These are phyloP conservation scores for Plectropomus leopardus DNA, from an alignment of 2,113 vertebrate species.

Conservation along the genomic window DNA sequence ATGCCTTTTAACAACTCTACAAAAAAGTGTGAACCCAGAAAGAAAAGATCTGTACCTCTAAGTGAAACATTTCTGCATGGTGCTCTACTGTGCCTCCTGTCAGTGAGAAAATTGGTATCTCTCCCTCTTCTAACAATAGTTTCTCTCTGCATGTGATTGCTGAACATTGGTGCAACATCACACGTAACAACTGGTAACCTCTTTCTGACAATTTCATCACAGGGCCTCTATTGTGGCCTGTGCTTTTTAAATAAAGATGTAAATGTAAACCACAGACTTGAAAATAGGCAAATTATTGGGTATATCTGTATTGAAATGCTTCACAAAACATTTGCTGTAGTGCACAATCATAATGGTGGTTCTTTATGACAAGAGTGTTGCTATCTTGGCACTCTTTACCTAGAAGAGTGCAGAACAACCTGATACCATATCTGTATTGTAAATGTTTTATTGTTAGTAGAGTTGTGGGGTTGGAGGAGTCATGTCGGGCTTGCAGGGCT, in stretches of 20 bases:
- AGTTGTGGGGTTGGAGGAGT: background rate
- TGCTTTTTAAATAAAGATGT: conserved; percentile 46
- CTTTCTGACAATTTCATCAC: conserved; percentile 58
- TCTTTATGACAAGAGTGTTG: conserved; percentile 1
- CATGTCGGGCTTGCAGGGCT: background rate
- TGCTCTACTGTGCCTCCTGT: conserved; percentile 15
- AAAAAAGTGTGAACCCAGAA: conserved; percentile 3
- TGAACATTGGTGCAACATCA: conserved; percentile 53
- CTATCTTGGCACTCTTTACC: background rate
- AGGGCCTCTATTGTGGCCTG: conserved; percentile 16
- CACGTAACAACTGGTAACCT: conserved; percentile 48
- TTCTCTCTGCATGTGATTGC: conserved; percentile 49
- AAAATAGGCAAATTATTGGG: conserved; percentile 36
- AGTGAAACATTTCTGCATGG: conserved; percentile 40
- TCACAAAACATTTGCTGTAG: conserved; percentile 32
- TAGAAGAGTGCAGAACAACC: background rate
- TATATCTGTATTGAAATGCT: conserved; percentile 10
- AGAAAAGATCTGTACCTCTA: conserved; percentile 27
- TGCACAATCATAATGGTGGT: background rate
- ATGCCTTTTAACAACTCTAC: conserved; percentile 32
- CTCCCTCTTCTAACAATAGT: conserved; percentile 51
- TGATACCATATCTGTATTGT: background rate
- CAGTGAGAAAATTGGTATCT: conserved; percentile 50
- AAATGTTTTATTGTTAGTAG: conserved; percentile 6
- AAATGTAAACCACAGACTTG: conserved; percentile 29